These are phyloP conservation scores for Crossaster papposus DNA, from an alignment of 53 echinoderm and acorn worm species.

Conservation along the genomic window DNA sequence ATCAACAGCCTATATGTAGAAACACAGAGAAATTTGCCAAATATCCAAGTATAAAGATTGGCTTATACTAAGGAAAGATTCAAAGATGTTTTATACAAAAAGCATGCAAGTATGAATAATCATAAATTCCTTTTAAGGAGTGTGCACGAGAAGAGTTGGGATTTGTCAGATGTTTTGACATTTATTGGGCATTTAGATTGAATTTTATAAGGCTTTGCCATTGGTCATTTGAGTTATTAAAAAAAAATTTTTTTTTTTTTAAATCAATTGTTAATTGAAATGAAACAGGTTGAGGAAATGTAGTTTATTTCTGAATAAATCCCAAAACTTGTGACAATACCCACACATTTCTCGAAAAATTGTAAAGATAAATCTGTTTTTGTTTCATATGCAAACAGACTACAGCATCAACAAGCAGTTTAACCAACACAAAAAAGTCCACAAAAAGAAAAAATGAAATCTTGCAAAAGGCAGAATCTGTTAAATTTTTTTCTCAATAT, in stretches of 20 bases:
- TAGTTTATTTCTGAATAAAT: neutral
- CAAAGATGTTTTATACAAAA: conserved; percentile 26
- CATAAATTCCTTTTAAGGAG: neutral
- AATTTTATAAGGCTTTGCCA: neutral
- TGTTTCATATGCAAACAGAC: neutral
- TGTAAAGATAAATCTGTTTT: neutral
- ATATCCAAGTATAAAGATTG: conserved; percentile 4
- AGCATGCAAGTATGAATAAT: conserved; percentile 51
- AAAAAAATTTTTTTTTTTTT: neutral
- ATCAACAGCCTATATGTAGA: conserved; percentile 56
- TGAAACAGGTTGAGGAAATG: neutral
- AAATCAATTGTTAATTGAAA: neutral
- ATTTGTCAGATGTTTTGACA: neutral
- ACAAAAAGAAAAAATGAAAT: neutral
- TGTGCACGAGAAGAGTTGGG: neutral
- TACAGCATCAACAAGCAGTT: neutral
- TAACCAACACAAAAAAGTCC: neutral
- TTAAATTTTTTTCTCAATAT: neutral
- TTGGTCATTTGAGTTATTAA: neutral
- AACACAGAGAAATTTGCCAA: conserved; percentile 32
- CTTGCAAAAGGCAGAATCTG: neutral
- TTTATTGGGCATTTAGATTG: neutral
- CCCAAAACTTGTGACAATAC: neutral
- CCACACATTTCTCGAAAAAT: neutral
- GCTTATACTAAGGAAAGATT: conserved; percentile 18